Conservation (phyloP, 1,140 invertebrate species). For the Popillia japonica region DNA sequence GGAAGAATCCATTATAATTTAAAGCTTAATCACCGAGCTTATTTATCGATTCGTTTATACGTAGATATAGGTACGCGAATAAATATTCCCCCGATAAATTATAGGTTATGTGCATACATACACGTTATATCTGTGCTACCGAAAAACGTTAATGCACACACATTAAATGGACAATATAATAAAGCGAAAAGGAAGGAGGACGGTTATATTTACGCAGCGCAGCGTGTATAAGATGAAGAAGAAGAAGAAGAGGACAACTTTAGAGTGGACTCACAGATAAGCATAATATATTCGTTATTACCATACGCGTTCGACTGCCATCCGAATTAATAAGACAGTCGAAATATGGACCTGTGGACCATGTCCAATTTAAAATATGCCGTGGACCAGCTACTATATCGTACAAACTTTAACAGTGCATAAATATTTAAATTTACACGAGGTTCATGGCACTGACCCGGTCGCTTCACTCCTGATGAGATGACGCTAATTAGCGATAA, state of each 20-base stretch:
- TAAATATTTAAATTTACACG: slow-evolving; percentile 34
- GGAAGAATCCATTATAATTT: too few species aligned
- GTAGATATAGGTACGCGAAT: too few species aligned
- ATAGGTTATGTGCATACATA: too few species aligned
- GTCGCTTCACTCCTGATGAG: neutral
- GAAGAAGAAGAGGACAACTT: neutral
- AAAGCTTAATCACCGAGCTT: too few species aligned
- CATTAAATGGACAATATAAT: neutral
- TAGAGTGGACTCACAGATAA: neutral
- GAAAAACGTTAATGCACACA: neutral
- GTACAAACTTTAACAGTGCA: slow-evolving; percentile 28
- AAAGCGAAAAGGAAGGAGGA: neutral
- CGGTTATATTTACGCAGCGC: neutral
- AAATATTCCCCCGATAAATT: too few species aligned
- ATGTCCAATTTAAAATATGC: slow-evolving; percentile 29
- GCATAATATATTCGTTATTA: slow-evolving; percentile 27
- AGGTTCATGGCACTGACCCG: neutral
- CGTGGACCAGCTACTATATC: neutral
- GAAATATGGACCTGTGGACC: slow-evolving; percentile 21
- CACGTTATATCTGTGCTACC: too few species aligned
- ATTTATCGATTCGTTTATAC: too few species aligned
- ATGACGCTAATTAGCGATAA: neutral
- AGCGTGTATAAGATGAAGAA: neutral
- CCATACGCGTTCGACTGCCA: slow-evolving; percentile 2
- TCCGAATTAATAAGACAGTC: slow-evolving; percentile 31